A percentile compares a stretch with the other conserved stretches of the same genome.
Evolutionary conservation across 2,113 vertebrate species (phyloP).

Genomic region (Seriola dumerili): DNA sequence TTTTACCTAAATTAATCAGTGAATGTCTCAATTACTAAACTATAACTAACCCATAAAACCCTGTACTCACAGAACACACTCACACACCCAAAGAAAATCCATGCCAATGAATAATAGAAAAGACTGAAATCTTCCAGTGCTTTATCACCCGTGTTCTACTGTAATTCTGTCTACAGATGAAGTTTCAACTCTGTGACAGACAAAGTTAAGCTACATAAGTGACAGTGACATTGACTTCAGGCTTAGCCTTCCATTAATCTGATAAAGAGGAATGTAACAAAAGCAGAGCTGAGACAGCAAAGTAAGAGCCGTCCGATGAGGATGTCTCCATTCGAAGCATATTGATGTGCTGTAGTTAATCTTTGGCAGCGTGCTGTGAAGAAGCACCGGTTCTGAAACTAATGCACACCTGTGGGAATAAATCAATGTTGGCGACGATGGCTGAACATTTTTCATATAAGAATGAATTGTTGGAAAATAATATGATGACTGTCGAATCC

Average conservation of each 20-base stretch:
- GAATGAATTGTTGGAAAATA: slow-evolving; percentile 56
- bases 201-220: slow-evolving; percentile 52
- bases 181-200: slow-evolving; percentile 47
- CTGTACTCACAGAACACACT: background rate
- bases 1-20: slow-evolving; percentile 2
- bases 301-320: slow-evolving; percentile 53
- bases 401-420: slow-evolving; percentile 72
- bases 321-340: slow-evolving; percentile 61
- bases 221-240: slow-evolving; percentile 58
- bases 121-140: background rate
- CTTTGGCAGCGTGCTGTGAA: slow-evolving; percentile 66
- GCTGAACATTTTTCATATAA: slow-evolving; percentile 43
- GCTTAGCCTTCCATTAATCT: slow-evolving; percentile 43
- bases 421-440: slow-evolving; percentile 66
- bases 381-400: slow-evolving; percentile 50
- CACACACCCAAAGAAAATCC: slow-evolving; percentile 14
- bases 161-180: slow-evolving; percentile 27
- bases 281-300: slow-evolving; percentile 59
- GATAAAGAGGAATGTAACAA: slow-evolving; percentile 45
- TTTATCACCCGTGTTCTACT: slow-evolving; percentile 8
- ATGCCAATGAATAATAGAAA: background rate
- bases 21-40: slow-evolving; percentile 18
- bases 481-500: slow-evolving; percentile 27
- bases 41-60: background rate
- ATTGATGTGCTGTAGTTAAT: slow-evolving; percentile 72